Evolutionary conservation across 1,140 invertebrate genomes (phyloP).

Genomic region (Monomorium pharaonis): DNA sequence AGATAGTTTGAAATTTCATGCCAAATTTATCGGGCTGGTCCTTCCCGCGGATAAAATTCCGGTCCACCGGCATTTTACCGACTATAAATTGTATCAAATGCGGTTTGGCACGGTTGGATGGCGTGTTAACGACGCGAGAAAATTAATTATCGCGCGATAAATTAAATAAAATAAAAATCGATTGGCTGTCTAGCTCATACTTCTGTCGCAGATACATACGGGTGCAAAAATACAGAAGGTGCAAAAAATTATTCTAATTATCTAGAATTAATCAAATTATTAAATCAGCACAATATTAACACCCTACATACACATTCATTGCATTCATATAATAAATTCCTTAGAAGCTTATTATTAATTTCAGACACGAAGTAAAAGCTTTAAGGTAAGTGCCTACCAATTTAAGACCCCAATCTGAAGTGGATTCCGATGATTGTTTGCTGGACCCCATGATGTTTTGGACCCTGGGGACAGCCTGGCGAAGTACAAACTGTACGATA

Average conservation of each 20-base stretch:
- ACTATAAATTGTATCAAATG: slow-evolving; percentile 57
- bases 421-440: slow-evolving; percentile 34
- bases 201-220: neutral
- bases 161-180: slow-evolving; percentile 5
- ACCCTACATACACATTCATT: neutral
- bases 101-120: neutral
- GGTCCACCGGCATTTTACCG: slow-evolving; percentile 51
- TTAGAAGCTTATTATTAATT: neutral
- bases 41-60: slow-evolving; percentile 56
- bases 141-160: slow-evolving; percentile 36
- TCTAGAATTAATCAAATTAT: neutral
- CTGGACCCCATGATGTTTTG: neutral
- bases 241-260: neutral
- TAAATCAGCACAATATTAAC: neutral
- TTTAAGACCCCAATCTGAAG: neutral
- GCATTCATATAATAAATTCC: neutral
- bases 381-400: neutral
- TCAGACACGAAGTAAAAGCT: neutral
- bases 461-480: slow-evolving; percentile 1
- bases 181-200: neutral
- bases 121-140: slow-evolving; percentile 37
- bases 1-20: slow-evolving; percentile 69
- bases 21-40: slow-evolving; percentile 61
- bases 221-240: neutral
- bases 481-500: slow-evolving; percentile 4